Base-by-base conservation (phyloP, 2,113 vertebrate genomes). In the Accipiter virgatus region DNA sequence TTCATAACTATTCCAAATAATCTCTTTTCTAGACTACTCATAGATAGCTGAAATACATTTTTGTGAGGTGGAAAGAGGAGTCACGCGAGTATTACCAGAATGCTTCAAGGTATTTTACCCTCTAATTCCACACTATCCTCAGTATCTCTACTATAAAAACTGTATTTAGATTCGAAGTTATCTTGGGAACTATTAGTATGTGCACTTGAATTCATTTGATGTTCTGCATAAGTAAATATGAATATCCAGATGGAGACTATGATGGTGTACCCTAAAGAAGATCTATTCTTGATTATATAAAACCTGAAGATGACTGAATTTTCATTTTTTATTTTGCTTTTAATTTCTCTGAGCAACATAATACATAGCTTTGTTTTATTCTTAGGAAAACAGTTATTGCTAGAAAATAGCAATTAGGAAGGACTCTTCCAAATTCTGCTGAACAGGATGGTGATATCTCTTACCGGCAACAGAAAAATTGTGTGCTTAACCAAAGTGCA, bases 61-160 rank as follows among this genome's bases (percentile, higher is more conserved):
- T 65, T 72, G 10, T 7, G 16, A 56, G 32, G 40, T 73, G 21
- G 38, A 48, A 71, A 94, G 29, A 66, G 48, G 5, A 42, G 32
- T 42, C 1, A 0, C 1, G 2, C 20, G 11, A 67, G 7, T n/a
- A 45, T 88, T 78, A 42, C 19, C n/a, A 58, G 55, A 47, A 36
- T 21, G 9, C 40, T 90, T 66, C 36, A 23, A 88, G n/a, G 47
- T 22, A 63, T 71, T 62, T 94, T 73, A 16, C 58, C 29, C 29
- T 88, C 12, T 67, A 36, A 53, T 78, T 92, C 59, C 9, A 8
- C 22, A 74, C 38, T 47, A 11, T 58, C 29, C n/a, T 70, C 10
- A 32, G 6, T 31, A 58, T 50, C 17, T 74, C 40, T 40, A 8
- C 15, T 36, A 14, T 7, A 63, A 47, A 62, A 88, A 67, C 47